Conservation (phyloP, 2,888 invertebrate species). For the Heliconius sara region DNA sequence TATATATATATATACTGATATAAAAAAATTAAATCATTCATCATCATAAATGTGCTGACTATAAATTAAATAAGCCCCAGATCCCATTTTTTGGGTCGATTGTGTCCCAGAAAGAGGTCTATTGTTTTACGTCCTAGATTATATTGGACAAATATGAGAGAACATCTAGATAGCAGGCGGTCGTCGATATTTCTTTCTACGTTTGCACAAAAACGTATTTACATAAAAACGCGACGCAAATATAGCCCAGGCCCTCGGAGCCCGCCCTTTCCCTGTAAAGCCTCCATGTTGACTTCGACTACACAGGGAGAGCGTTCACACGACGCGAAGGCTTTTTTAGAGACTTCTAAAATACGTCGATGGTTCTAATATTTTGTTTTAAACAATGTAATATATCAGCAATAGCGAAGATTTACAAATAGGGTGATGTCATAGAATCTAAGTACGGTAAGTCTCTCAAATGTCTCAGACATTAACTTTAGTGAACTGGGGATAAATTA, state of each 20-base stretch:
- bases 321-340: neutral
- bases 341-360: neutral
- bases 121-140: slow-evolving; percentile 10
- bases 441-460: no score
- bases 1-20: neutral
- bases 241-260: slow-evolving; percentile 26
- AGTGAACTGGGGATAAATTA: no score
- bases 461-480: no score
- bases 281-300: slow-evolving; percentile 30
- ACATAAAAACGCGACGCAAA: slow-evolving; percentile 40
- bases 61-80: neutral
- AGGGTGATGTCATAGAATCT: no score
- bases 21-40: neutral
- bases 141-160: neutral
- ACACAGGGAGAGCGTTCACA: slow-evolving; percentile 12
- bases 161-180: neutral
- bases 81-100: neutral
- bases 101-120: slow-evolving; percentile 6
- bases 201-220: slow-evolving; percentile 36
- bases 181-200: slow-evolving; percentile 14
- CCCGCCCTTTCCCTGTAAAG: slow-evolving; percentile 44
- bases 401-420: no score
- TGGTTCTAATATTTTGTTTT: no score
- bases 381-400: no score
- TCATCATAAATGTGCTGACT: slow-evolving; percentile 12